Base-by-base conservation (phyloP, 1,140 invertebrate genomes). In the Coelopa frigida region DNA sequence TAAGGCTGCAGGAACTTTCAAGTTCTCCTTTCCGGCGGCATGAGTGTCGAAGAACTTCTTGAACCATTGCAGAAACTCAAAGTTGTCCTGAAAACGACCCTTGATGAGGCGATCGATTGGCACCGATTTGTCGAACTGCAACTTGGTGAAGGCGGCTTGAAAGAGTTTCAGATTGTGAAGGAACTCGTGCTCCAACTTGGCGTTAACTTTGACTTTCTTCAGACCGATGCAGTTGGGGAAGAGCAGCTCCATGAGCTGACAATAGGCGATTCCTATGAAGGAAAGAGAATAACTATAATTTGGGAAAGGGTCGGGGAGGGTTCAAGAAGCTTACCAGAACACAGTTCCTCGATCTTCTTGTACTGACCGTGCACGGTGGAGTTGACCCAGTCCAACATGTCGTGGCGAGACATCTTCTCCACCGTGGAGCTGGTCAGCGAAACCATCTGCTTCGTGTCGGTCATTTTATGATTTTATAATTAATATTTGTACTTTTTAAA, bases 31-130 rank as follows among this genome's bases (percentile, higher is more conserved):
- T 6, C 48, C 52, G 0, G 50, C 46, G 1, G 60, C 52, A 75
- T 98, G 97, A 42, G 91, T 90, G 75, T 97, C 94, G 75, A 94
- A 98, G 73, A 98, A 97, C 72, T 94, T 95, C 77, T 97, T 97
- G 78, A 98, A 98, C 94, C 94, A 98, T 76, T 98, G 94, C 52
- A 98, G 79, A 74, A 98, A 98, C 70, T 98, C 94, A 78, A 97
- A 98, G 74, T 98, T 98, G 77, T 98, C 93, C 78, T 93, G 88
- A 72, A 95, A 96, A 51, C 87, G 82, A 55, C 89, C 90, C 76
- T 95, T 95, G 53, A 94, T 87, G 72, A 89, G 76, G 72, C 76
- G 84, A 78, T 89, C 85, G 70, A 90, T 85, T 49, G 86, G 83
- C 66, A 89, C 82, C 0, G 58, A 48, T 27, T 99, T 99, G 72